These are phyloP conservation scores for Puntigrus tetrazona DNA, from an alignment of 2,113 vertebrate species.

Conservation along the genomic window DNA sequence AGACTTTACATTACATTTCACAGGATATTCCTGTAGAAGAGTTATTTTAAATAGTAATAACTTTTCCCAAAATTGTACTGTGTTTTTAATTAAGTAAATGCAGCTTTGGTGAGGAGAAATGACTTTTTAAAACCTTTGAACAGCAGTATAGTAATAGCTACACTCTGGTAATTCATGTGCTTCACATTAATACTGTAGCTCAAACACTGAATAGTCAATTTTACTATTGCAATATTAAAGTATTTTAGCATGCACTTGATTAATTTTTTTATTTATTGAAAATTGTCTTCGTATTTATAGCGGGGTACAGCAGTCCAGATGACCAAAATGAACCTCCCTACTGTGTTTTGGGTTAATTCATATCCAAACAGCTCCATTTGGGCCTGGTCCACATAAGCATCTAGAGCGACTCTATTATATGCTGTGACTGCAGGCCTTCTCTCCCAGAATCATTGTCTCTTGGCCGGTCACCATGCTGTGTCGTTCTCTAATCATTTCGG, in stretches of 20 bases:
- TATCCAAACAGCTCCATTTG: constrained; percentile 16
- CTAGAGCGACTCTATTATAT: constrained; percentile 9
- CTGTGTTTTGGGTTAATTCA: constrained; percentile 1
- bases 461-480: constrained; percentile 3
- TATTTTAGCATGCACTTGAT: not conserved
- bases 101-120: not conserved
- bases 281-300: not conserved
- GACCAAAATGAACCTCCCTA: not conserved
- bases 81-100: not conserved
- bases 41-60: not conserved
- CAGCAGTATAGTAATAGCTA: too few species aligned
- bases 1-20: not conserved
- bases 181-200: too few species aligned
- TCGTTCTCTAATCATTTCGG: not conserved
- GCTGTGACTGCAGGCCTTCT: not conserved
- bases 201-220: too few species aligned
- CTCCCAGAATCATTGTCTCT: not conserved
- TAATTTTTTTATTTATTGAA: not conserved
- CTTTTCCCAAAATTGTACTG: not conserved
- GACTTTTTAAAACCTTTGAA: not conserved
- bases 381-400: constrained; percentile 16
- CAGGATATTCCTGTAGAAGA: not conserved
- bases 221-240: too few species aligned
- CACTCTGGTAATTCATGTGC: too few species aligned
- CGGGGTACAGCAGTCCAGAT: not conserved